Percentiles rank a stretch among this genome's conserved stretches.
These are phyloP conservation scores for Macropodus opercularis DNA, from an alignment of 2,797 vertebrate genomes.

Conservation along the genomic window DNA sequence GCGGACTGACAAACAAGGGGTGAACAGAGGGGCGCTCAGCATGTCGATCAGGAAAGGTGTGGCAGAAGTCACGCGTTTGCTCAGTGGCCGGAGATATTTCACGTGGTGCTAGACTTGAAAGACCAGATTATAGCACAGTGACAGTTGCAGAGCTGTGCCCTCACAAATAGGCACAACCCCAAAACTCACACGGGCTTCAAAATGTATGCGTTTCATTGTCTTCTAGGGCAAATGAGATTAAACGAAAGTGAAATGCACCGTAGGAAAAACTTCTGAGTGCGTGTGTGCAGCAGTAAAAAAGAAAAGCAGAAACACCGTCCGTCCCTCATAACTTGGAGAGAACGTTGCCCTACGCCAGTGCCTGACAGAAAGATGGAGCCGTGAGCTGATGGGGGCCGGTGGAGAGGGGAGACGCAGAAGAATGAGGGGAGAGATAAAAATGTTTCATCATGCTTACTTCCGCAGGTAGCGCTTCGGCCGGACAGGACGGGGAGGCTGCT, in stretches of 20 bases:
- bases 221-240: constrained; percentile 77
- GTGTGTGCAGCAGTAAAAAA: constrained; percentile 23
- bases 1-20: constrained; percentile 37
- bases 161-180: constrained; percentile 69
- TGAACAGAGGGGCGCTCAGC: constrained; percentile 25
- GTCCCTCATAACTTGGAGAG: constrained; percentile 57
- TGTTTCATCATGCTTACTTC: constrained; percentile 81
- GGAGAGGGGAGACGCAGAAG: constrained; percentile 57
- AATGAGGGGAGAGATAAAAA: constrained; percentile 68
- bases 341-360: constrained; percentile 53
- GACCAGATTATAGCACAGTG: constrained; percentile 50
- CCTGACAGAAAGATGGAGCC: constrained; percentile 72
- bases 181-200: constrained; percentile 62
- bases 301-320: constrained; percentile 48
- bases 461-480: constrained; percentile 57
- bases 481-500: constrained; percentile 24
- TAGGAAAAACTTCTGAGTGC: constrained; percentile 58
- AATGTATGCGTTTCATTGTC: constrained; percentile 82
- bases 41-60: constrained; percentile 21
- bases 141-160: constrained; percentile 46
- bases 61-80: constrained; percentile 16
- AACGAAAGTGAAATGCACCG: constrained; percentile 64
- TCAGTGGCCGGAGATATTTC: constrained; percentile 19
- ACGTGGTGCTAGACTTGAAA: constrained; percentile 33
- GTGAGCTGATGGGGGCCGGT: constrained; percentile 60